Conservation (phyloP, 1,140 invertebrate species). For the Anoplolepis gracilipes region DNA sequence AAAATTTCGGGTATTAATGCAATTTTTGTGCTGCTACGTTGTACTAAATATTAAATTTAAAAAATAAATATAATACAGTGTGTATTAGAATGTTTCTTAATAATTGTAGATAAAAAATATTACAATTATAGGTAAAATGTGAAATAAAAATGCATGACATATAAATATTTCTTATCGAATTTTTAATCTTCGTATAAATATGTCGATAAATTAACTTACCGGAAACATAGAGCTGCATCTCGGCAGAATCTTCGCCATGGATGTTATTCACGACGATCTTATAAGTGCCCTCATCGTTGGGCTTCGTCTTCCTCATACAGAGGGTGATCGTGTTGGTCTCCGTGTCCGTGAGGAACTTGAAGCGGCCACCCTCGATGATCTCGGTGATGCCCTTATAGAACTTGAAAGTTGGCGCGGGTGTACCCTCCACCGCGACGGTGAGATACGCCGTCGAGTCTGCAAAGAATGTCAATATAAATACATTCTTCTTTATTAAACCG, state of each 20-base stretch:
- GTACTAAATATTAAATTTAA: neutral
- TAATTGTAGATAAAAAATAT: too few species aligned
- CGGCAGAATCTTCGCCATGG: conserved; percentile 97
- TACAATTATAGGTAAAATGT: neutral
- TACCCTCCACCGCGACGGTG: conserved; percentile 95
- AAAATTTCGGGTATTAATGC: neutral
- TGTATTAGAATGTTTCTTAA: neutral
- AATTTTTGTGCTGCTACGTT: neutral
- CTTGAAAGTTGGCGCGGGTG: conserved; percentile 97
- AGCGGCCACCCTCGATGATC: conserved; percentile 96
- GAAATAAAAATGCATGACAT: neutral
- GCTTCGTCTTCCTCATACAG: conserved; percentile 97
- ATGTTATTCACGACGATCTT: conserved; percentile 96
- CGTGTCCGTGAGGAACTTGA: conserved; percentile 96
- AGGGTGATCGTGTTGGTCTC: conserved; percentile 95
- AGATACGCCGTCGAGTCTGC: conserved; percentile 95
- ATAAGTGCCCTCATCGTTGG: conserved; percentile 99
- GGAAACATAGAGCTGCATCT: conserved; percentile 98
- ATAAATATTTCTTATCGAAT: neutral
- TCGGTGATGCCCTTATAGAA: conserved; percentile 97
- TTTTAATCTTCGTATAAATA: neutral
- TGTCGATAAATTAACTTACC: conserved; percentile 87
- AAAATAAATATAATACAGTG: neutral
- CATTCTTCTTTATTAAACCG: too few species aligned
- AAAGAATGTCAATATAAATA: conserved; percentile 56